Base-by-base conservation (phyloP, 2,888 invertebrate genomes). In the Volucella inflata region DNA sequence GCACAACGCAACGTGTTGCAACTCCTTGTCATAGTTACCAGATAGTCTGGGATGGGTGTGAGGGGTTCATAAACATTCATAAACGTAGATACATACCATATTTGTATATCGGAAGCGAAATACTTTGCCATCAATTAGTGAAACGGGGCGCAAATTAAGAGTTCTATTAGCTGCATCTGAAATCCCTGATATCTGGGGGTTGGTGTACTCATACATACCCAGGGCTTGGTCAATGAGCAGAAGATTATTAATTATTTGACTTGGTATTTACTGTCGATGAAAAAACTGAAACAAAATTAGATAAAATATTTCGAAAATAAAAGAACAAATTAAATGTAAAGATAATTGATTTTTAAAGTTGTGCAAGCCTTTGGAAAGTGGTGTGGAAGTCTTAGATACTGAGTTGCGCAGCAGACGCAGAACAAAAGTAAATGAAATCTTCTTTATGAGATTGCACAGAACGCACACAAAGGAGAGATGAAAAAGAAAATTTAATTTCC, bases 121-220 rank as follows among this genome's bases (percentile, higher is more conserved):
- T 76, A 55, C 67, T 85, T 85, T 72, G 80, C 76, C 80, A 81
- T 85, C 85, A 85, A 85, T 85, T 85, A 81, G 81, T 72, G 72
- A 80, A 71, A 80, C 76, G 76, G 71, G 81, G 71, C 76, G 76
- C 62, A 67, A 72, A 81, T 72, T 75, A 76, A 72, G 76, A 44
- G 59, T 48, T 76, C 72, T 53, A 71, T 81, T 78, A 83, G 83
- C 57, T 42, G 6, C 16, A 70, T 62, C 80, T 72, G 55, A 64
- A 67, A 30, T 30, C 6, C 6, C 30, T 30, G 30, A 30, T 6
- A 30, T 30, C 30, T 30, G 30, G 6, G 30, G 30, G 30, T 30
- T 30, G 65, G 77, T 77, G 59, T 72, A n/a, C n/a, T n/a, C n/a
- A n/a, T n/a, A 44, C 30, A 38, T 42, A 30, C 42, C 36, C 16